Percentiles rank a stretch among this genome's conserved stretches.
Conservation (phyloP, 2,797 vertebrate genomes). For the Rhodeus uyekii region DNA sequence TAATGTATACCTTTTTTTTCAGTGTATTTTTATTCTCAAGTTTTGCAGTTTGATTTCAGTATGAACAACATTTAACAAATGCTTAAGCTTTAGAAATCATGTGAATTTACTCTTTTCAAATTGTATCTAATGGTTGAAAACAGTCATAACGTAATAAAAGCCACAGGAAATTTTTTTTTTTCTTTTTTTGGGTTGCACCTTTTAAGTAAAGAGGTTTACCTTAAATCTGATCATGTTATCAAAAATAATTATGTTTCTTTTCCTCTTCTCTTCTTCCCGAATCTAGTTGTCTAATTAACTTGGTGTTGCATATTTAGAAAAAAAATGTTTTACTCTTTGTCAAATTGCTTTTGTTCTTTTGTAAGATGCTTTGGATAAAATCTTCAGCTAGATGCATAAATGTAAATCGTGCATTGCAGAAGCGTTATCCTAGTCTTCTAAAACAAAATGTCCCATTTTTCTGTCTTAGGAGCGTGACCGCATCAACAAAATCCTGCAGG, state of each 20-base stretch:
- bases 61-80: neutral
- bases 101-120: neutral
- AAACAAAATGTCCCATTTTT: neutral
- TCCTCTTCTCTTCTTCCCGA: neutral
- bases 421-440: neutral
- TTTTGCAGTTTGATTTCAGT: neutral
- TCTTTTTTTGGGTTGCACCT: neutral
- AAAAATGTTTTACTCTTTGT: neutral
- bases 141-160: neutral
- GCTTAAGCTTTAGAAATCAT: neutral
- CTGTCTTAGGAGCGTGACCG: slow-evolving; percentile 86
- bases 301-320: neutral
- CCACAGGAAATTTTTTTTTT: too few species aligned
- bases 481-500: slow-evolving; percentile 88
- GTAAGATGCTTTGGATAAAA: neutral
- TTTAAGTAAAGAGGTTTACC: neutral
- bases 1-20: neutral
- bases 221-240: neutral
- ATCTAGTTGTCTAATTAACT: neutral
- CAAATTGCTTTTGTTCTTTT: neutral
- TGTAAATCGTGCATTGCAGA: neutral
- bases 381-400: neutral
- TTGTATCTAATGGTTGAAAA: neutral
- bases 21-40: rapidly evolving
- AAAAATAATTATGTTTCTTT: neutral